Evolutionary conservation across 2,797 vertebrate species (phyloP).

Genomic region (Streptopelia turtur): DNA sequence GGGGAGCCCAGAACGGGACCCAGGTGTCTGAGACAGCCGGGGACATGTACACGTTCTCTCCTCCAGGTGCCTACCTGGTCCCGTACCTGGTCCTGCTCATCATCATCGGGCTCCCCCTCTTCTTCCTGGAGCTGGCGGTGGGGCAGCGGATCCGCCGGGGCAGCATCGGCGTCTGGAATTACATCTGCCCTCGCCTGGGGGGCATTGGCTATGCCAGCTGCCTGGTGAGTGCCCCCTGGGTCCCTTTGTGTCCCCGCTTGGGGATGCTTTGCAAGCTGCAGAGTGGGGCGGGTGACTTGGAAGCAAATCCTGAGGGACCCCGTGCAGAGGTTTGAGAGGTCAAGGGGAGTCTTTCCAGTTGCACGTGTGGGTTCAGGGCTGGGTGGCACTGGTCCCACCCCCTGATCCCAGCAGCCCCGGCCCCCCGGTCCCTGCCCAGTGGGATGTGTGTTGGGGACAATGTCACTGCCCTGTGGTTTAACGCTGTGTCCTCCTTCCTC

Average conservation of each 20-base stretch:
- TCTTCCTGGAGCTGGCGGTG: slow-evolving; percentile 97
- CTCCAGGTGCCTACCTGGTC: slow-evolving; percentile 92
- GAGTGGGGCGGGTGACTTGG: fast-evolving
- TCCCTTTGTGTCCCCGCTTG: fast-evolving
- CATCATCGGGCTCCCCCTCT: slow-evolving; percentile 95
- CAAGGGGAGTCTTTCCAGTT: not conserved
- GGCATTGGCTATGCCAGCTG: slow-evolving; percentile 95
- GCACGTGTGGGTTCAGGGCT: fast-evolving
- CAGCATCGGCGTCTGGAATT: slow-evolving; percentile 98
- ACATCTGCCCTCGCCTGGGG: slow-evolving; percentile 92
- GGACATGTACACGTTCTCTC: not conserved
- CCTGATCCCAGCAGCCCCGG: not conserved
- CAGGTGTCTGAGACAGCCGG: not conserved
- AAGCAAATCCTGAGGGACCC: not conserved
- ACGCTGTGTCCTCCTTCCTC: not conserved
- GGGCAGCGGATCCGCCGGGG: slow-evolving; percentile 96
- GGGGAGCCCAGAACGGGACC: too few species aligned
- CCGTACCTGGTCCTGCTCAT: slow-evolving; percentile 96
- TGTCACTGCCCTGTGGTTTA: not conserved
- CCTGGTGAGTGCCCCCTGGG: slow-evolving; percentile 79
- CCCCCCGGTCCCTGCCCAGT: fast-evolving
- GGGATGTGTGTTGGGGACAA: not conserved
- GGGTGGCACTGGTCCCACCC: not conserved
- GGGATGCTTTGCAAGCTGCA: not conserved
- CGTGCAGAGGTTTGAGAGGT: fast-evolving